Percentiles rank a stretch among this genome's conserved stretches.
These are phyloP conservation scores for Baronia brevicornis DNA, from an alignment of 2,888 invertebrate genomes.

Conservation along the genomic window DNA sequence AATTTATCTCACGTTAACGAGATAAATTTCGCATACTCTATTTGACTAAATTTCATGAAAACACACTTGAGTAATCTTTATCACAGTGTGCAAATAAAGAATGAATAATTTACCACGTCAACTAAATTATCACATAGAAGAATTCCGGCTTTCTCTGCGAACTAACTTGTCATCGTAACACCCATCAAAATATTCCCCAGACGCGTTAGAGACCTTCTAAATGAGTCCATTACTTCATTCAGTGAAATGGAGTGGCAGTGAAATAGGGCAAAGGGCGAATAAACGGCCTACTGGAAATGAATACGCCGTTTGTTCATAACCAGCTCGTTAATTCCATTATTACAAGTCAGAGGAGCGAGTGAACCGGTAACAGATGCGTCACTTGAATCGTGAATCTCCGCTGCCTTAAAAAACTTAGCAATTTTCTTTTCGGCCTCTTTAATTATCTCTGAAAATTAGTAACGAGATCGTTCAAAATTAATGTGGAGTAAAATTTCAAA, in stretches of 20 bases:
- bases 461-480: too few relatives aligned
- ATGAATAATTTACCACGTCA: too few relatives aligned
- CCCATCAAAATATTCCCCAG: slow-evolving; percentile 48
- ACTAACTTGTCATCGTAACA: slow-evolving; percentile 43
- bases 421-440: slow-evolving; percentile 19
- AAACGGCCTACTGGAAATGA: slow-evolving; percentile 68
- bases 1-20: too few relatives aligned
- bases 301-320: slow-evolving; percentile 74
- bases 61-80: too few relatives aligned
- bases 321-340: slow-evolving; percentile 74
- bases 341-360: slow-evolving; percentile 66
- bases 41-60: too few relatives aligned
- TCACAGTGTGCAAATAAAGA: too few relatives aligned
- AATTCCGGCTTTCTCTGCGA: slow-evolving; percentile 21
- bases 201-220: slow-evolving; percentile 48
- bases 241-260: slow-evolving; percentile 67
- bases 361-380: slow-evolving; percentile 67
- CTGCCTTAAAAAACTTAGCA: slow-evolving; percentile 22
- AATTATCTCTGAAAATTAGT: slow-evolving; percentile 2
- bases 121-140: too few relatives aligned
- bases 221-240: slow-evolving; percentile 66
- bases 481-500: too few relatives aligned
- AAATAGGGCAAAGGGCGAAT: slow-evolving; percentile 63
- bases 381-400: slow-evolving; percentile 47
- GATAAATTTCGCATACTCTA: too few relatives aligned